These are phyloP conservation scores for Apantesis nais DNA, from an alignment of 2,888 invertebrate species.

Conservation along the genomic window DNA sequence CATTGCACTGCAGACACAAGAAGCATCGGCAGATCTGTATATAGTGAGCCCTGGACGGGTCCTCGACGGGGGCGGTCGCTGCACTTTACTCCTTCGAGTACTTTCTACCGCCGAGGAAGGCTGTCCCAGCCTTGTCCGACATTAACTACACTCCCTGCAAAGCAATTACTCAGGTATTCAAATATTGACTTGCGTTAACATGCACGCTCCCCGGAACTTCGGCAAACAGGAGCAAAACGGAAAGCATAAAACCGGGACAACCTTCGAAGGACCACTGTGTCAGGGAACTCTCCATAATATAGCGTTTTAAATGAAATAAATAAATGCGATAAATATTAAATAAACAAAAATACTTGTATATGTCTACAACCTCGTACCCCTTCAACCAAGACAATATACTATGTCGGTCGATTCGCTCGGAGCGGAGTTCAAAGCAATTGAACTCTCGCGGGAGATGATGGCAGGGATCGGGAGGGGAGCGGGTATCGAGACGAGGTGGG, in stretches of 20 bases:
- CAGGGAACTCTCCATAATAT: constrained; percentile 69
- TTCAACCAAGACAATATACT: constrained; percentile 81
- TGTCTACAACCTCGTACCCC: constrained; percentile 84
- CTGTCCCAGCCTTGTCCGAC: constrained; percentile 78
- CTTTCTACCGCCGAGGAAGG: constrained; percentile 71
- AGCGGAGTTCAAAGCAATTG: constrained; percentile 77
- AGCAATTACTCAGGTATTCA: constrained; percentile 71
- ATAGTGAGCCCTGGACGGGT: constrained; percentile 24
- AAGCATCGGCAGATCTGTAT: constrained; percentile 66
- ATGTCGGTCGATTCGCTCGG: constrained; percentile 66
- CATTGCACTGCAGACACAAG: constrained; percentile 75
- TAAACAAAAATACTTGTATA: constrained; percentile 78
- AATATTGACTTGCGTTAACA: constrained; percentile 67
- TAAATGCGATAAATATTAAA: constrained; percentile 83
- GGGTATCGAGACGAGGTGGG: constrained; percentile 43
- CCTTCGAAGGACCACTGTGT: constrained; percentile 84
- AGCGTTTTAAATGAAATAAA: constrained; percentile 81
- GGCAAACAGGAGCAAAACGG: constrained; percentile 78
- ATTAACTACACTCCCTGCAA: constrained; percentile 70
- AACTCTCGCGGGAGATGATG: constrained; percentile 64
- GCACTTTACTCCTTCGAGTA: constrained; percentile 60
- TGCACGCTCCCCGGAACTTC: constrained; percentile 77
- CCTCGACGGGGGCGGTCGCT: constrained; percentile 25
- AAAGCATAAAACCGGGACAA: constrained; percentile 87
- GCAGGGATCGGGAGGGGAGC: constrained; percentile 44